Percentiles rank a stretch among this genome's conserved stretches.
phyloP scores from a whole-genome alignment of 2,113 vertebrate genomes.

The Dasyprocta punctata region DNA sequence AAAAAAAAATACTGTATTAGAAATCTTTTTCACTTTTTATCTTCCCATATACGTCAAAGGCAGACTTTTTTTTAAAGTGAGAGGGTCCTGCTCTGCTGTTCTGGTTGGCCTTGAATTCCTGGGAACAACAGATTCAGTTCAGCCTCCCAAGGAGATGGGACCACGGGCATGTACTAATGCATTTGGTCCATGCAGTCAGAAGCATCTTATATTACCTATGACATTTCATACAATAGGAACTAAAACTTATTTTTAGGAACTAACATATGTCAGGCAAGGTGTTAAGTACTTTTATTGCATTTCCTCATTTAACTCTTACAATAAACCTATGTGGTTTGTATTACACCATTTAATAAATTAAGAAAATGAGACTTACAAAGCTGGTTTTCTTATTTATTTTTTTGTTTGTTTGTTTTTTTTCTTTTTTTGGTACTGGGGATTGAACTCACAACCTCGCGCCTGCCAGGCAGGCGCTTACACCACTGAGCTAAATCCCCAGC shows the following conservation, averaged over 20 bases:
- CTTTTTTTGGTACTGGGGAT: too few species aligned
- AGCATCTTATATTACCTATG: neutral
- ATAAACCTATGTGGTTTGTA: neutral
- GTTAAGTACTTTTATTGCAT: neutral
- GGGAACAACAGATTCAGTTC: neutral
- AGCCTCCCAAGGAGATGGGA: neutral
- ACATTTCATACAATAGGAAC: neutral
- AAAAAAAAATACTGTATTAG: neutral
- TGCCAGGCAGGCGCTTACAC: too few species aligned
- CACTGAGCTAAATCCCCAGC: too few species aligned
- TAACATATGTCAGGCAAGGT: neutral
- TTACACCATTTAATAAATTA: neutral
- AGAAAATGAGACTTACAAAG: neutral
- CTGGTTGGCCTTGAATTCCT: neutral
- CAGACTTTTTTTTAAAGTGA: neutral
- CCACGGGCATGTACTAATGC: neutral
- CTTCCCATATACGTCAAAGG: neutral
- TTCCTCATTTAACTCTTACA: neutral
- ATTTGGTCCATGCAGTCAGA: neutral
- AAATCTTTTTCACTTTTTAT: neutral
- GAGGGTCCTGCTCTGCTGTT: neutral
- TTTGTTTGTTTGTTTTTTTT: too few species aligned
- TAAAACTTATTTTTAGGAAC: neutral
- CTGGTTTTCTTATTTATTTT: too few species aligned
- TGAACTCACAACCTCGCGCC: too few species aligned